These are phyloP conservation scores for Dugesia japonica DNA, from an alignment of 2,888 invertebrate genomes.

Conservation along the genomic window DNA sequence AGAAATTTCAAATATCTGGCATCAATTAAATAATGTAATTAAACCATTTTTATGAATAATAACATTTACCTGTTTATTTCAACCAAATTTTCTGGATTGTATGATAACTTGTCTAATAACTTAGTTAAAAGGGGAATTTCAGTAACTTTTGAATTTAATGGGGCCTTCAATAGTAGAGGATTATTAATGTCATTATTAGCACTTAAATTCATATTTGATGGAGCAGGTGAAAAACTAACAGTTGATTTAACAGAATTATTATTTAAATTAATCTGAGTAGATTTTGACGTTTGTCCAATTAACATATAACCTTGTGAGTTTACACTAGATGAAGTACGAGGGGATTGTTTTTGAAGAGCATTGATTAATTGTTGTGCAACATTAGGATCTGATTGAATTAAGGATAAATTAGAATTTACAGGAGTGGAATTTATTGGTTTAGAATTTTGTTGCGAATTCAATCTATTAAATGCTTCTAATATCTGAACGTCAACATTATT, in stretches of 20 bases:
- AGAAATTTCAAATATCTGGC: too few relatives aligned
- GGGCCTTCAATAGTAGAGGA: not conserved
- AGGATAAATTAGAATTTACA: not conserved
- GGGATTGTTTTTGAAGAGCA: constrained; percentile 10
- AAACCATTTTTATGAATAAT: not conserved
- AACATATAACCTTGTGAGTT: not conserved
- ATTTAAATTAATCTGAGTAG: not conserved
- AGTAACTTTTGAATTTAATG: not conserved
- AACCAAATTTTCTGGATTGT: not conserved
- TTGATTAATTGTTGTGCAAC: constrained; percentile 1
- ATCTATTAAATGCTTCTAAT: not conserved
- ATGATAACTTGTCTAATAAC: not conserved
- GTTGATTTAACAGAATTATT: not conserved
- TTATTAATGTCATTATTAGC: not conserved
- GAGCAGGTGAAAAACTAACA: not conserved
- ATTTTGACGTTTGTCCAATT: not conserved
- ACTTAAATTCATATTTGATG: not conserved
- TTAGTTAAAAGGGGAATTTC: not conserved
- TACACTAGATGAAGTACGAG: not conserved
- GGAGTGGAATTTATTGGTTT: not conserved
- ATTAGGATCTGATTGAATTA: not conserved
- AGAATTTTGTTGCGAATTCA: not conserved
- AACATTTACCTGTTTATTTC: not conserved
- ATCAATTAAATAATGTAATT: too few relatives aligned
- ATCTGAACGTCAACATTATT: not conserved